Evolutionary conservation across 2,797 vertebrate genomes (phyloP), one percentile per base, ranked within the genome.

Genomic region (Mionectes olivaceus): DNA sequence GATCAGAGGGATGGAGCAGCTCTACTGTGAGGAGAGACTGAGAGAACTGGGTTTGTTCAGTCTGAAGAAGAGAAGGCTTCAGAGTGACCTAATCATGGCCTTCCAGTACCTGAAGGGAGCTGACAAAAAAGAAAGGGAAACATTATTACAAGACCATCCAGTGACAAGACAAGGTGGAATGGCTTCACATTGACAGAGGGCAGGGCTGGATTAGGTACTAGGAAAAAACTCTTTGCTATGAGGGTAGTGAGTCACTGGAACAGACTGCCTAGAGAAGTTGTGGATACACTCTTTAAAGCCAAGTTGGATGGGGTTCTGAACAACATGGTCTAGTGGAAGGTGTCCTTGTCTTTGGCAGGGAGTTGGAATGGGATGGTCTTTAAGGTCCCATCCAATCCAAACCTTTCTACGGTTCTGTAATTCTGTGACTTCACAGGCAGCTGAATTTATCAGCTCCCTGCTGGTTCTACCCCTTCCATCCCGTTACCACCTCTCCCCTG

Each of bases 221-320:
- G 9, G 32, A 16, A 43, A 50, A 37, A n/a, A 69, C 35, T 44
- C 0, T 37, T 50, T n/a, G 24, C 4, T n/a, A 9, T 37, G 28
- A 56, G 43, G 14, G 11, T 17, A 27, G 32, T 12, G 21, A 69
- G 49, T 28, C 49, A 23, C 47, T 63, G 49, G 32, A 21, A 21
- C 32, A 44, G 27, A 1, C 0, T 50, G 1, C 19, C 43, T 50
- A 44, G 56, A 63, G 16, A 1, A 56, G 23, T 17, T 50, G 35
- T 5, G 49, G 10, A 27, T 55, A 23, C 35, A 43, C 35, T 16
- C 32, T 32, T 61, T 37, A 17, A 49, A n/a, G 23, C 27, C 86
- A 55, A 23, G 11, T 0, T 68, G 69, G 33, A 55, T 0, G 0
- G 28, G 27, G 13, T 5, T 55, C 19, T 56, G 15, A 55, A 9